Evolutionary conservation across 2,888 invertebrate genomes (phyloP).

Genomic region (Phengaris alcon): DNA sequence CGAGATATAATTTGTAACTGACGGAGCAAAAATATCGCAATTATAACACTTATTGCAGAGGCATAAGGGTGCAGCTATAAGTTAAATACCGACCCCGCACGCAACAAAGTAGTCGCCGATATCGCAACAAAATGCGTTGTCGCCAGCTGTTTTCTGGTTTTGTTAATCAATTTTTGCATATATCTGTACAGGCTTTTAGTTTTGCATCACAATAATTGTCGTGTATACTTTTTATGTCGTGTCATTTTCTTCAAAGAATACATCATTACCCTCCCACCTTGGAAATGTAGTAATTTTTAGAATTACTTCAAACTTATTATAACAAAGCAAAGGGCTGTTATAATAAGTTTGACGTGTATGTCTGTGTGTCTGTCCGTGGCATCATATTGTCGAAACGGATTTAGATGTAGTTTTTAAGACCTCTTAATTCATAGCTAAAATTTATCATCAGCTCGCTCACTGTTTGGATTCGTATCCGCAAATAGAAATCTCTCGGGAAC

Average conservation of each 20-base stretch:
- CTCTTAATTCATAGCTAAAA: too few species aligned
- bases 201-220: background rate
- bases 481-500: too few species aligned
- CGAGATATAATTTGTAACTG: conserved; percentile 33
- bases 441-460: too few species aligned
- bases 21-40: conserved; percentile 35
- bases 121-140: conserved; percentile 47
- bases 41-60: conserved; percentile 38
- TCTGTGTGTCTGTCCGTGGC: too few species aligned
- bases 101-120: conserved; percentile 34
- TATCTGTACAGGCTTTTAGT: background rate
- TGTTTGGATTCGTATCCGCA: too few species aligned
- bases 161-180: conserved; percentile 50
- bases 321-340: too few species aligned
- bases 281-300: too few species aligned
- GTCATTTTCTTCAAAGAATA: background rate
- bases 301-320: too few species aligned
- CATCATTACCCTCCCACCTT: background rate
- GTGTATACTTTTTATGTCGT: background rate
- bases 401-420: too few species aligned
- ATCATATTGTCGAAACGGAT: too few species aligned
- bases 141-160: conserved; percentile 56
- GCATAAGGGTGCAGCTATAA: conserved; percentile 31
- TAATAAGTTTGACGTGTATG: too few species aligned
- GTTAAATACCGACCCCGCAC: conserved; percentile 33